phyloP scores from a whole-genome alignment of 2,797 vertebrate genomes.

The Limnodromus scolopaceus region DNA sequence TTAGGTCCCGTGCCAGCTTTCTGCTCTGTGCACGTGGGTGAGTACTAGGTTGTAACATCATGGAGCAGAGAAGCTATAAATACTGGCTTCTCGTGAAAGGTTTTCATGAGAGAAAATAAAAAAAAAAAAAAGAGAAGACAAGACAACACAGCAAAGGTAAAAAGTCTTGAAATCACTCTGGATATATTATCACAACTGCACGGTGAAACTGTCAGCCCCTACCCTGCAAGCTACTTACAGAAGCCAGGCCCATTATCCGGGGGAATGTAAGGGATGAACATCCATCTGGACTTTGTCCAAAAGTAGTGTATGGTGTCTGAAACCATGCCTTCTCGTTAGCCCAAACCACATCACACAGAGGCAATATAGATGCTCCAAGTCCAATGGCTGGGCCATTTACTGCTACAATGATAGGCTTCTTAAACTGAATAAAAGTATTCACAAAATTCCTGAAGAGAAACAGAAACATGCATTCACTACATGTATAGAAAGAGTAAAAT shows the following conservation, averaged over 20 bases:
- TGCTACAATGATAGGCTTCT: slow-evolving; percentile 95
- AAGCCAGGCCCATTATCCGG: slow-evolving; percentile 93
- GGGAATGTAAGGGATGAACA: slow-evolving; percentile 96
- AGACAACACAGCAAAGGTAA: neutral
- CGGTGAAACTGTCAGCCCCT: neutral
- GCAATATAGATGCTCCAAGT: slow-evolving; percentile 93
- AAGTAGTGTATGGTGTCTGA: slow-evolving; percentile 94
- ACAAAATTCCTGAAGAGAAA: slow-evolving; percentile 89
- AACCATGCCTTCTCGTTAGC: slow-evolving; percentile 99
- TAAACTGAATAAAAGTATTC: slow-evolving; percentile 98
- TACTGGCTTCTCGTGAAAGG: neutral
- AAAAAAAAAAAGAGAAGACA: neutral
- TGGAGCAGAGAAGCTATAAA: neutral
- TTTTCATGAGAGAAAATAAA: slow-evolving; percentile 6
- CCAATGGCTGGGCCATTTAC: slow-evolving; percentile 95
- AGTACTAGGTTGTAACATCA: neutral
- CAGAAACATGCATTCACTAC: slow-evolving; percentile 66
- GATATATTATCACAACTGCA: neutral
- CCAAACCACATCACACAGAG: slow-evolving; percentile 97
- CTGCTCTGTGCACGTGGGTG: neutral
- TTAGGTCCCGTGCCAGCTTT: neutral
- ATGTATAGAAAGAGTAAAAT: slow-evolving; percentile 23
- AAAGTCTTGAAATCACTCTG: neutral
- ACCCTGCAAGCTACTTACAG: slow-evolving; percentile 85
- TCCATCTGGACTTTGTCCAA: slow-evolving; percentile 95